Conservation (phyloP, 2,888 invertebrate genomes). For the Girardia tigrina region DNA sequence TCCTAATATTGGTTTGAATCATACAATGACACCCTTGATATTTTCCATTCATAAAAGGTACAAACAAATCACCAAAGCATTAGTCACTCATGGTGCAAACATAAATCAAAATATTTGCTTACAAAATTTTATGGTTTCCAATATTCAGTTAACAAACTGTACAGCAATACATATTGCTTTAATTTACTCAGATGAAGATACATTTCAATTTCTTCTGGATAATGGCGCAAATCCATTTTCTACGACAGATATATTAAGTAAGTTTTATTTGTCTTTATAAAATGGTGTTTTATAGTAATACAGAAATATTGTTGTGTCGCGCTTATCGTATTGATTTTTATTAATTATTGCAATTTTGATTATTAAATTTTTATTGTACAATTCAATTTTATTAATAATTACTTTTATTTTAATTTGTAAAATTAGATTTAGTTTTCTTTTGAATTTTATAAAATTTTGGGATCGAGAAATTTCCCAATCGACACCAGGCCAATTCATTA, state of each 20-base stretch:
- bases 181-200: not conserved
- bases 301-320: no score
- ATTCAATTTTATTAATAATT: not conserved
- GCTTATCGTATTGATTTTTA: no score
- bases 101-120: not conserved
- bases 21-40: not conserved
- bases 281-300: no score
- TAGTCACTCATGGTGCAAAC: not conserved
- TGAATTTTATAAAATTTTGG: not conserved
- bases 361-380: not conserved
- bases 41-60: not conserved
- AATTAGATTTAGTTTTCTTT: not conserved
- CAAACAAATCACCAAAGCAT: not conserved
- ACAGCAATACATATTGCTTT: not conserved
- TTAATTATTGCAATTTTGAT: no score
- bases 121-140: not conserved
- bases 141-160: not conserved
- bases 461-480: no score
- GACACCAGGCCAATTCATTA: no score
- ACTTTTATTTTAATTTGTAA: not conserved
- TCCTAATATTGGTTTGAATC: not conserved
- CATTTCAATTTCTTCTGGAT: not conserved
- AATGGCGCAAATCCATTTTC: not conserved
- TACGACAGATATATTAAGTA: not conserved
- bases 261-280: no score